Evolutionary conservation across 2,797 vertebrate genomes (phyloP).

Genomic region (Pantherophis vulpinus): DNA sequence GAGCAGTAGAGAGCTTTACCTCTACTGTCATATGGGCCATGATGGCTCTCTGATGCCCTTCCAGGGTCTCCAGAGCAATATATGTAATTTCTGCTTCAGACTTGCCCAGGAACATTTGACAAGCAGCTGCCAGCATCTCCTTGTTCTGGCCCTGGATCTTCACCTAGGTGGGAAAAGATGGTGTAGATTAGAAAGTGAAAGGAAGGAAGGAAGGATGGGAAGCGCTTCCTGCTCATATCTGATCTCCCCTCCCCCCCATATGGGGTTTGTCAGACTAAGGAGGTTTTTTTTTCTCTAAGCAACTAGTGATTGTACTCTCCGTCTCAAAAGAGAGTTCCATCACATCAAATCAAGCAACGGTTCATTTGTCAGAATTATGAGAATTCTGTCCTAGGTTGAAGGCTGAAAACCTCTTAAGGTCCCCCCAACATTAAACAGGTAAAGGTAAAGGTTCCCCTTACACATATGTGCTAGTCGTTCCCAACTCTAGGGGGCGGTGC

Average conservation of each 20-base stretch:
- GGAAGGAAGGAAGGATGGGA: background rate
- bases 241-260: too few species aligned
- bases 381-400: too few species aligned
- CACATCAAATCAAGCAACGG: too few species aligned
- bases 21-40: constrained; percentile 96
- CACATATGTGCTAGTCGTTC: too few species aligned
- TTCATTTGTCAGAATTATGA: too few species aligned
- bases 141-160: constrained; percentile 98
- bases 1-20: constrained; percentile 63
- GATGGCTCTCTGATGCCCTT: constrained; percentile 96
- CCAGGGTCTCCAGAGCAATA: constrained; percentile 91
- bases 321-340: too few species aligned
- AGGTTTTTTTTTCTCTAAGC: background rate
- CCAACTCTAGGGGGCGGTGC: too few species aligned
- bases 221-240: background rate
- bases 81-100: constrained; percentile 83
- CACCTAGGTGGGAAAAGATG: constrained; percentile 71
- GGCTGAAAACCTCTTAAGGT: too few species aligned
- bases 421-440: too few species aligned
- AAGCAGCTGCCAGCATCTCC: constrained; percentile 92
- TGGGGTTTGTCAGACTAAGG: background rate
- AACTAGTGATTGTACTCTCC: background rate
- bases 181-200: background rate
- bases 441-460: too few species aligned
- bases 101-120: constrained; percentile 97